Conservation (phyloP, 2,888 invertebrate species). For the Dicroscelio sp. region DNA sequence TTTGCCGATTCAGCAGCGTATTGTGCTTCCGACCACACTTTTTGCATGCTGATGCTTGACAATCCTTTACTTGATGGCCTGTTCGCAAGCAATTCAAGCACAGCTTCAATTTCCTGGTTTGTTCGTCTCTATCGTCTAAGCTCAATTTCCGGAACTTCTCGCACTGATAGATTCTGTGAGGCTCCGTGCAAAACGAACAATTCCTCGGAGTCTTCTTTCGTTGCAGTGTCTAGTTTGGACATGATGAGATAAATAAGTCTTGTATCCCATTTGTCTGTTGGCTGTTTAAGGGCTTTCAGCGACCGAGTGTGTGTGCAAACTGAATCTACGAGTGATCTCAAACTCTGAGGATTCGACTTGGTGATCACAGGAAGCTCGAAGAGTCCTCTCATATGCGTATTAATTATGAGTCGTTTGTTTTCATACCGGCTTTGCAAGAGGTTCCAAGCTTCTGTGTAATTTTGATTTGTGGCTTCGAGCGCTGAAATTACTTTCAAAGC, state of each 20-base stretch:
- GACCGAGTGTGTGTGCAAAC: slow-evolving; percentile 14
- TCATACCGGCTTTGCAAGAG: slow-evolving; percentile 11
- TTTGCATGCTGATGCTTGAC: neutral
- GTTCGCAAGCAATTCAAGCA: neutral
- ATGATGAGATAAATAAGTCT: slow-evolving; percentile 23
- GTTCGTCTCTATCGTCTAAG: neutral
- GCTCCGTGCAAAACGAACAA: neutral
- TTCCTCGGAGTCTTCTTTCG: slow-evolving; percentile 27
- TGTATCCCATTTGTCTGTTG: slow-evolving; percentile 19
- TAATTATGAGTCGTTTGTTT: slow-evolving; percentile 18
- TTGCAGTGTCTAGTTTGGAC: slow-evolving; percentile 5
- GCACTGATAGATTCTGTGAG: neutral
- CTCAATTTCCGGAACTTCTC: neutral
- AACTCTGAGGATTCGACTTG: neutral
- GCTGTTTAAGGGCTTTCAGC: neutral
- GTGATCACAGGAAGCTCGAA: slow-evolving; percentile 10
- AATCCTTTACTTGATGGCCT: slow-evolving; percentile 13
- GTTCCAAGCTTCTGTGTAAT: slow-evolving; percentile 36
- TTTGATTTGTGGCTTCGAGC: slow-evolving; percentile 20
- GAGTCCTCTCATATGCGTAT: slow-evolving; percentile 18
- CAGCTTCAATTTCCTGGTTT: neutral
- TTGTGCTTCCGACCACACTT: slow-evolving; percentile 35
- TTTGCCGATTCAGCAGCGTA: slow-evolving; percentile 14
- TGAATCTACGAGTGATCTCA: slow-evolving; percentile 19
- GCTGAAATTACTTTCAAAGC: neutral